phyloP scores from a whole-genome alignment of 2,113 vertebrate genomes.

The Pyxicephalus adspersus region DNA sequence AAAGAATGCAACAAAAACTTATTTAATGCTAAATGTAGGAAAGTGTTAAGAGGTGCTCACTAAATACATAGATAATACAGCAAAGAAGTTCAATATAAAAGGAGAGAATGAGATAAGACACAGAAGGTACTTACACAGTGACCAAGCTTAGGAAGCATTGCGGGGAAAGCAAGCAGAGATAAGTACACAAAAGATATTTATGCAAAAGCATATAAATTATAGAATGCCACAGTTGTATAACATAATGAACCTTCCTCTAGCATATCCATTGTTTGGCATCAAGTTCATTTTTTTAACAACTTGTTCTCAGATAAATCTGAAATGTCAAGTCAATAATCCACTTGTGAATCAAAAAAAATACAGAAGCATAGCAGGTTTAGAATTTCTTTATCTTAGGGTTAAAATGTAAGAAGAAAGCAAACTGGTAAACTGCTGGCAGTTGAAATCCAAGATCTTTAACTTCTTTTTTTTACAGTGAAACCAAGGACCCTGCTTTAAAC shows the following conservation, averaged over 20 bases:
- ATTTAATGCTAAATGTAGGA: conserved; percentile 4
- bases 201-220: not conserved
- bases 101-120: conserved; percentile 57
- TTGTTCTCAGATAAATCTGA: not conserved
- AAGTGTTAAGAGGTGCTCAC: conserved; percentile 23
- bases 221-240: not conserved
- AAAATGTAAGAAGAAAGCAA: too few relatives aligned
- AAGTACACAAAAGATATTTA: conserved; percentile 47
- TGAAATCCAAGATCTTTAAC: too few relatives aligned
- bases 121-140: conserved; percentile 92
- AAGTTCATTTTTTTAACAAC: not conserved
- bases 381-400: too few relatives aligned
- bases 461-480: too few relatives aligned
- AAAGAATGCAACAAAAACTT: conserved; percentile 12
- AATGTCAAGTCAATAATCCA: not conserved
- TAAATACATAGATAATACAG: not conserved
- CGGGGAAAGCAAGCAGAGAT: conserved; percentile 71
- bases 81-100: not conserved
- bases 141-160: conserved; percentile 91
- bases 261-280: not conserved
- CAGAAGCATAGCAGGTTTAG: too few relatives aligned
- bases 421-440: too few relatives aligned
- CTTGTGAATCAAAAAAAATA: too few relatives aligned
- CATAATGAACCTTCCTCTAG: not conserved
- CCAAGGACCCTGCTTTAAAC: too few relatives aligned